These are phyloP conservation scores for Mastomys natalensis DNA, from an alignment of 2,113 vertebrate genomes.

Conservation along the genomic window DNA sequence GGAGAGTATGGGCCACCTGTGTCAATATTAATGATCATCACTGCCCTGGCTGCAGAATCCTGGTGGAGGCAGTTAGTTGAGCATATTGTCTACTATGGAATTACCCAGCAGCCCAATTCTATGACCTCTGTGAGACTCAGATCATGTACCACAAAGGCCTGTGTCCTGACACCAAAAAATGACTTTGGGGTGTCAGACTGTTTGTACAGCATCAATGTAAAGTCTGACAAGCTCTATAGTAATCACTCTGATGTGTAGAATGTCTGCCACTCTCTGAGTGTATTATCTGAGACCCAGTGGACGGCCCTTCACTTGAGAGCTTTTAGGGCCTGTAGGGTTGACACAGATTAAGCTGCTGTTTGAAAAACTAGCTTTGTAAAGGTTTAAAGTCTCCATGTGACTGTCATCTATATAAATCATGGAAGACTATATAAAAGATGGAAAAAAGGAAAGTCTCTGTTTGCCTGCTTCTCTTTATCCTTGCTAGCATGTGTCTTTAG, in stretches of 20 bases:
- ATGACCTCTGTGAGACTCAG: background rate
- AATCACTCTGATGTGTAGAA: background rate
- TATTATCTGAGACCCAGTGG: background rate
- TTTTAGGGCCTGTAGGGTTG: background rate
- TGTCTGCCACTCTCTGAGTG: background rate
- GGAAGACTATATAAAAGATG: no score
- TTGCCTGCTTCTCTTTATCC: background rate
- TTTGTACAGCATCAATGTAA: background rate
- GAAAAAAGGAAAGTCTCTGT: no score
- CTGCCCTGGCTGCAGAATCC: background rate
- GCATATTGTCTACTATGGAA: background rate
- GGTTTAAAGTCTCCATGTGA: background rate
- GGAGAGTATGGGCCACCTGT: background rate
- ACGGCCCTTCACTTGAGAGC: background rate
- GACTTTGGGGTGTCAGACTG: background rate
- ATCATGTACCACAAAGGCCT: background rate
- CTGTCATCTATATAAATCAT: no score
- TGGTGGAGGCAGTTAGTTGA: background rate
- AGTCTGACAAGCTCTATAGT: background rate
- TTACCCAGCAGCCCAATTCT: background rate
- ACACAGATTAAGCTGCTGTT: background rate
- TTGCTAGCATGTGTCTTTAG: no score
- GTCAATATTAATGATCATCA: background rate
- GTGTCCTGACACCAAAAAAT: background rate
- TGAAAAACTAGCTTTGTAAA: background rate